Base-by-base conservation (phyloP, 2,888 invertebrate genomes). In the Amphimallon solstitiale region DNA sequence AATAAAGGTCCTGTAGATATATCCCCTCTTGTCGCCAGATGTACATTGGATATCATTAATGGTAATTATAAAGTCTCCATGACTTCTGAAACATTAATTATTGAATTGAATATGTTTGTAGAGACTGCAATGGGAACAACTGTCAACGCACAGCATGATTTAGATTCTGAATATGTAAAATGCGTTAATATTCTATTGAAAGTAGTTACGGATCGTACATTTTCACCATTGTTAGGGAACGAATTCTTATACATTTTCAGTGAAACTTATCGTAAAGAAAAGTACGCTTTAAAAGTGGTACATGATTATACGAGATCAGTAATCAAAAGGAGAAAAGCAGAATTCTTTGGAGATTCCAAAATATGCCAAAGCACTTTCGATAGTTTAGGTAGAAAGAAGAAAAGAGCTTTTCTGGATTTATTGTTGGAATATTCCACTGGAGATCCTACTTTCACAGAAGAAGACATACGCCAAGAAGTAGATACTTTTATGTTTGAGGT, bases 111-210 rank as follows among this genome's bases (percentile, higher is more conserved):
- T 2, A n/a, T n/a, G 10, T 19, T 56, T n/a, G n/a, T 35, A 56
- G 63, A 62, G 46, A 46, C 63, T 9, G 91, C 94, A 9, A 94
- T 94, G 94, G 94, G 93, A 0, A 86, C 88, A 9, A 85, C 86
- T 17, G 83, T 92, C 0, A 84, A 91, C 76, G 91, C 92, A 0
- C 93, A 93, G 78, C 82, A 82, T 2, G 84, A 90, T 75, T 84
- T 83, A 9, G 85, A 90, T 70, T 90, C 90, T 0, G 86, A 88
- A 72, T 93, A 92, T 77, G 91, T 92, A 0, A 84, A 85, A 75
- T 89, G 91, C 7, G 88, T 92, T 43, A 88, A 88, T 79, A 85
- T 85, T 23, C 65, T 73, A 48, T 66, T 68, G 29, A 52, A 74
- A 40, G 37, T 76, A 3, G 66, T 74, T 3, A 60, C 74, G 3